Base-by-base conservation (phyloP, 2,888 invertebrate genomes). In the Hypolimnas misippus region DNA sequence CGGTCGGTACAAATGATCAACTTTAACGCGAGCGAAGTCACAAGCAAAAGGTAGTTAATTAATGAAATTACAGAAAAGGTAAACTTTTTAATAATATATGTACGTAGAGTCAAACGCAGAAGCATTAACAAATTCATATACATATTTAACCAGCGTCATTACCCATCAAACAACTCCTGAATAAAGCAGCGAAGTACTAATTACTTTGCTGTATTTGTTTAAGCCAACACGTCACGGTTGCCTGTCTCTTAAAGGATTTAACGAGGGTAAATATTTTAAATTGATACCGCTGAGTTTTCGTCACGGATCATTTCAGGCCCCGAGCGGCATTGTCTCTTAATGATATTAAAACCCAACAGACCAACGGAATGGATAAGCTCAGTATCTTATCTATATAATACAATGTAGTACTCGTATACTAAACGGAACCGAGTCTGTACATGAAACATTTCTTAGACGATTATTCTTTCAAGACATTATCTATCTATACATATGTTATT, bases 261-360 rank as follows among this genome's bases (percentile, higher is more conserved):
- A 83, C 82, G 78, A 81, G 78, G 78, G 79, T 82, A 77, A 71
- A 73, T 84, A 84, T 86, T 87, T 85, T 81, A 86, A 88, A 86
- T 87, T 83, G 83, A 88, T 86, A 84, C 81, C 76, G 75, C 77
- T 54, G 83, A 82, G 79, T 81, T 84, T 81, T 83, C 82, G 83
- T 79, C 79, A 81, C 84, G 87, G 87, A 83, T 84, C 84, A 84
- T 87, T 86, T 85, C 78, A 74, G 64, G 67, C 71, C 72, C 71
- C 70, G 70, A 78, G 76, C 76, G 72, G 76, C 77, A 82, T 86
- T 84, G 82, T 84, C 76, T 73, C 73, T 77, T 87, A 87, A 87
- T 83, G 84, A 84, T 77, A 81, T 87, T 83, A 84, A 79, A 78
- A 76, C 70, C 67, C 70, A 68, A 72, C 70, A 73, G 73, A 75